Base-by-base conservation (phyloP, 2,797 vertebrate species). In the Argentina silus region DNA sequence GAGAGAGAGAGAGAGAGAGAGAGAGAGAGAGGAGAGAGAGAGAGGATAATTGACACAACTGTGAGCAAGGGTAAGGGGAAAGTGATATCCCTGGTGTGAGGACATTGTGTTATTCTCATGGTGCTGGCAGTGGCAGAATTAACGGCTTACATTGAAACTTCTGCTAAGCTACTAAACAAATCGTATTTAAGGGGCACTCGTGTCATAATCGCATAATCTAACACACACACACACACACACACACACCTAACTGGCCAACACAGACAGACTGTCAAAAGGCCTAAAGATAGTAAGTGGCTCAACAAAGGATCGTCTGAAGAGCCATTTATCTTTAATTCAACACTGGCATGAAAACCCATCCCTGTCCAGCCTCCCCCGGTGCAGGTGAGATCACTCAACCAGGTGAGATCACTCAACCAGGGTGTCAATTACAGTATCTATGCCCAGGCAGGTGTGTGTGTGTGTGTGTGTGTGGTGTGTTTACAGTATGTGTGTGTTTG, bases 291-390 rank as follows among this genome's bases (percentile, higher is more conserved):
- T 76, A 73, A 81, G 80, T 59, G 75, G 62, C 74, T 70, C 83
- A 81, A 91, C 87, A 90, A 87, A 86, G 69, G 77, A 50, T 56
- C 67, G 67, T 42, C 73, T 23, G 12, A 69, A 78, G 67, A 74
- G 76, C 74, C 74, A 82, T 90, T 87, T 88, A 91, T 93, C 89
- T 91, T 90, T 91, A 87, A 92, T 91, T 93, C 84, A 91, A 84
- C 66, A 67, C 45, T 63, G 71, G 75, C 78, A 67, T 81, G 88
- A 91, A 91, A 92, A 83, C 82, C 80, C 85, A 85, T 87, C 90
- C 71, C 79, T 1, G 1, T 75, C 82, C 74, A 81, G 86, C 76
- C 83, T 78, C 55, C 73, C 51, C 75, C 73, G 68, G 47, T 6
- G 63, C 27, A 36, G 27, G 27, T 36, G 1, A n/a, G n/a, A n/a